Conservation (phyloP, 2,888 invertebrate species). For the Sinhomidia bicolor region DNA sequence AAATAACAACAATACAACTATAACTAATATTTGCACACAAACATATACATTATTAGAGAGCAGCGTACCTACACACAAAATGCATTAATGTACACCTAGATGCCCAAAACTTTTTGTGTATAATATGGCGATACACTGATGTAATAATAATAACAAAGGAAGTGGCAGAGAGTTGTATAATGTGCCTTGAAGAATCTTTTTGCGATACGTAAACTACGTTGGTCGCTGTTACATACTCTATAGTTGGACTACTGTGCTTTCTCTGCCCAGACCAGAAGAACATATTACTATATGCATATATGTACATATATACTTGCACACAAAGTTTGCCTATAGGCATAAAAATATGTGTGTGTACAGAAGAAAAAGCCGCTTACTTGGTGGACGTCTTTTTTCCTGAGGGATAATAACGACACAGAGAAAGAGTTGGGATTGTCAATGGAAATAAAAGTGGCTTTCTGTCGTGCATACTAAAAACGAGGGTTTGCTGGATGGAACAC, state of each 20-base stretch:
- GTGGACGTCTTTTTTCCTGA: slow-evolving; percentile 59
- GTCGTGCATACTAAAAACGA: slow-evolving; percentile 70
- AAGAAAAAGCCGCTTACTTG: slow-evolving; percentile 55
- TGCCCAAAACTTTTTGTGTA: background rate
- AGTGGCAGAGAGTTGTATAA: slow-evolving; percentile 1
- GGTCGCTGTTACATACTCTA: background rate
- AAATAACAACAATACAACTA: background rate
- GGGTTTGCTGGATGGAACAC: slow-evolving; percentile 29
- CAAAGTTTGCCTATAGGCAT: background rate
- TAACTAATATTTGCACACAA: background rate
- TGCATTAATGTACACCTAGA: background rate
- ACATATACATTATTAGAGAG: background rate
- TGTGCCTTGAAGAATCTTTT: slow-evolving; percentile 20
- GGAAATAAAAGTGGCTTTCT: slow-evolving; percentile 73
- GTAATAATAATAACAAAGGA: slow-evolving; percentile 31
- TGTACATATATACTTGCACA: background rate
- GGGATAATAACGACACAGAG: slow-evolving; percentile 67
- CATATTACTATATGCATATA: background rate
- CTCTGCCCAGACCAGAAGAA: background rate
- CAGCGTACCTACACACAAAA: background rate
- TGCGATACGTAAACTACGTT: background rate
- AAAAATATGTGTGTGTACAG: slow-evolving; percentile 3
- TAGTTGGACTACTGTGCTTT: background rate
- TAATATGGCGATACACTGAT: background rate
- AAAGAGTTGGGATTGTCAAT: slow-evolving; percentile 69